Evolutionary conservation across 2,113 vertebrate genomes (phyloP).

Genomic region (Takifugu bimaculatus): DNA sequence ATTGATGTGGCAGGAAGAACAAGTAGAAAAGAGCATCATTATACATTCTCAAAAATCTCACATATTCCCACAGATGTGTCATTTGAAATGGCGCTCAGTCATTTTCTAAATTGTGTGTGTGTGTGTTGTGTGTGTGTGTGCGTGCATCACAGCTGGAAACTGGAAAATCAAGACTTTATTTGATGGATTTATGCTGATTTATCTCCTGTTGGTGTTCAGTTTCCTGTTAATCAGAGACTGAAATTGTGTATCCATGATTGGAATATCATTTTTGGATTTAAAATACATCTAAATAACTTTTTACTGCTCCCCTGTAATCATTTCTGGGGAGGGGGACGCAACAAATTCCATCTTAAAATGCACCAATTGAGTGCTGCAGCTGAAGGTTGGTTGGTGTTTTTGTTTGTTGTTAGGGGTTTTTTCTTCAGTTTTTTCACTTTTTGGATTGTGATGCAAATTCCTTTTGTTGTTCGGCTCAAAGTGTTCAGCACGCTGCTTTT

Average conservation of each 20-base stretch:
- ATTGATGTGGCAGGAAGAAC: slow-evolving; percentile 7
- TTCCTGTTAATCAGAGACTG: slow-evolving; percentile 35
- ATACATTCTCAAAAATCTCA: neutral
- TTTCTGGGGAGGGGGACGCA: neutral
- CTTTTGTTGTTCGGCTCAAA: neutral
- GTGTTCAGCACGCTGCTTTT: neutral
- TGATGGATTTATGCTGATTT: slow-evolving; percentile 33
- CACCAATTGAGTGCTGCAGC: neutral
- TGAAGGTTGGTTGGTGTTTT: neutral
- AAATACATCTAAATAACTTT: slow-evolving; percentile 20
- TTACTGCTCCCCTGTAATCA: neutral
- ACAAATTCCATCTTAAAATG: slow-evolving; percentile 3
- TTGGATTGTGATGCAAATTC: neutral
- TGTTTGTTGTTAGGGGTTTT: neutral
- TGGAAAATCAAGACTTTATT: slow-evolving; percentile 24
- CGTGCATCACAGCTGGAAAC: slow-evolving; percentile 32
- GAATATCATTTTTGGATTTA: slow-evolving; percentile 25
- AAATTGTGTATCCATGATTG: slow-evolving; percentile 31
- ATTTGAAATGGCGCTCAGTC: slow-evolving; percentile 8
- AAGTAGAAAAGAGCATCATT: slow-evolving; percentile 5
- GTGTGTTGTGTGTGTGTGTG: slow-evolving; percentile 3
- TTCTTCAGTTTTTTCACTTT: neutral
- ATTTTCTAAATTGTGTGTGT: slow-evolving; percentile 18
- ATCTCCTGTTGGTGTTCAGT: slow-evolving; percentile 15
- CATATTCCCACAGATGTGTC: slow-evolving; percentile 21